Conservation (phyloP, 2,888 invertebrate species). For the Antheraea yamamai region DNA sequence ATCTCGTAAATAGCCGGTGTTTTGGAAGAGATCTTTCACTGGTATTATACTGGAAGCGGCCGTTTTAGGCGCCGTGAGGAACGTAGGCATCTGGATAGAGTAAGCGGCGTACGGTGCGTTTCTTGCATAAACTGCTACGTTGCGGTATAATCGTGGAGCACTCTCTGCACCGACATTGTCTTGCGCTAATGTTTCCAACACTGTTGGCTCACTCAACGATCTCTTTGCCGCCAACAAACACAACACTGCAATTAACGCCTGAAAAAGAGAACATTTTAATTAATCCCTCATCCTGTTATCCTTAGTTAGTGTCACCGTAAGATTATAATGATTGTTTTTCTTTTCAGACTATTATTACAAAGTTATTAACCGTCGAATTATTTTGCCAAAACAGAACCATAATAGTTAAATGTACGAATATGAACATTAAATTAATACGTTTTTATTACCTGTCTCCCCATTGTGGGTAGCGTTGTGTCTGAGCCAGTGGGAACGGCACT, state of each 20-base stretch:
- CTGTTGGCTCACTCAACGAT: constrained; percentile 43
- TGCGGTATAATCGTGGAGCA: constrained; percentile 61
- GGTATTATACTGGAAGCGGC: constrained; percentile 53
- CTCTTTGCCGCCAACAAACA: constrained; percentile 57
- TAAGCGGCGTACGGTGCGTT: constrained; percentile 64
- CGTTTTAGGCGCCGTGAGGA: constrained; percentile 47
- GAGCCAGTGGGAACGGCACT: constrained; percentile 65
- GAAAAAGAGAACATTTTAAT: constrained; percentile 40
- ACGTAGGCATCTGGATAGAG: constrained; percentile 60
- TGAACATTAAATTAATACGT: constrained; percentile 18
- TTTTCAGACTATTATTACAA: not conserved
- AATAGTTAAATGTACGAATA: not conserved
- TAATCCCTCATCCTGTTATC: not conserved
- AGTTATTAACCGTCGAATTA: not conserved
- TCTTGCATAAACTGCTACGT: constrained; percentile 67
- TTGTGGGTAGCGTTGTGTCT: constrained; percentile 56
- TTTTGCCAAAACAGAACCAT: not conserved
- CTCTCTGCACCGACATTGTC: constrained; percentile 63
- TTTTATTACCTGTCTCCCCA: constrained; percentile 71
- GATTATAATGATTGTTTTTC: not conserved
- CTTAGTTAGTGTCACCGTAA: not conserved
- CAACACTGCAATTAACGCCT: constrained; percentile 58
- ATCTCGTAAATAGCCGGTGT: constrained; percentile 61
- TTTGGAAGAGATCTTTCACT: constrained; percentile 56
- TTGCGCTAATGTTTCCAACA: constrained; percentile 43